Base-by-base conservation (phyloP, 1,140 invertebrate species). In the Hypsibius dujardini region DNA sequence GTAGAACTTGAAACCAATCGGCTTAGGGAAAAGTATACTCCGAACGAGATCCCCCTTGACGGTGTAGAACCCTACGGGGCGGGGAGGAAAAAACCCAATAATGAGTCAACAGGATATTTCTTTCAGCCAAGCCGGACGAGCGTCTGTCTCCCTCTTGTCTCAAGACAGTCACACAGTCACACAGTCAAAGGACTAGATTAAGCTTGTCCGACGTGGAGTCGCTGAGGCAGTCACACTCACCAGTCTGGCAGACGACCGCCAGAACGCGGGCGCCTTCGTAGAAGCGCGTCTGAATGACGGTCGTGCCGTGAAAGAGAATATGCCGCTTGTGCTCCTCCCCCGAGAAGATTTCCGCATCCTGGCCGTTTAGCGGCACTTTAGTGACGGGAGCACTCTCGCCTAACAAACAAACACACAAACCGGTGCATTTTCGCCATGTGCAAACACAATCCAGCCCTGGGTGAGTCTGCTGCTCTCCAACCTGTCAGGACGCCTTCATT, bases 401-500 rank as follows among this genome's bases (percentile, higher is more conserved):
- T 83, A 62, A 60, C 47, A 59, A 56, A n/a, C n/a, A n/a, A n/a
- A n/a, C n/a, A n/a, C n/a, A n/a, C n/a, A n/a, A n/a, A n/a, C n/a
- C n/a, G n/a, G n/a, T n/a, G n/a, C n/a, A n/a, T n/a, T n/a, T n/a
- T n/a, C n/a, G n/a, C n/a, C n/a, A n/a, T n/a, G n/a, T n/a, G n/a
- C n/a, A n/a, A n/a, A n/a, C n/a, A n/a, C n/a, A n/a, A n/a, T n/a
- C n/a, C n/a, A n/a, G n/a, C n/a, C n/a, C n/a, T n/a, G n/a, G n/a
- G n/a, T n/a, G n/a, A n/a, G n/a, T n/a, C n/a, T n/a, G n/a, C n/a
- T n/a, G n/a, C n/a, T n/a, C 15, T 72, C 75, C 74, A 78, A 91
- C 90, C 90, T 70, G 93, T 97, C 12, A 97, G 83, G 90, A 95
- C 95, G 74, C 90, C 91, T 82, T 97, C 94, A 79, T 97, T 95